Evolutionary conservation across 2,888 invertebrate genomes (phyloP), one percentile per base, ranked within the genome.

Genomic region (Acronicta aceris): DNA sequence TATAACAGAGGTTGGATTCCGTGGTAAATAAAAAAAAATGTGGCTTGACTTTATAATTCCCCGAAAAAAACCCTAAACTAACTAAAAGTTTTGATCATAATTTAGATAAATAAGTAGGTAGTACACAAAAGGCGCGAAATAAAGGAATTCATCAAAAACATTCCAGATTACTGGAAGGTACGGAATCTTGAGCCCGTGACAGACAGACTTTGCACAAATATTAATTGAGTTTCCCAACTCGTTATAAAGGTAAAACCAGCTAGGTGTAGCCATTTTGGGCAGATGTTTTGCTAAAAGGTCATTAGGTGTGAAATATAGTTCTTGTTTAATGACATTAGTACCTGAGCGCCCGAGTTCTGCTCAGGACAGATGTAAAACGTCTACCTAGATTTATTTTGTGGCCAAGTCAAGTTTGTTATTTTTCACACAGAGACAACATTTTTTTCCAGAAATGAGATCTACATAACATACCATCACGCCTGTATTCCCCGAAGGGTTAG

Each of bases 151-250:
- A 51, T 74, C 76, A 65, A 74, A 74, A 68, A 33, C 41, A 33
- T 30, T 13, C n/a, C 43, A 59, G 57, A 62, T 70, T 60, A 61
- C 30, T 33, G 9, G 10, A 13, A 12, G 12, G 17, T 36, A 15
- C 50, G 53, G 33, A 38, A 62, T 70, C 62, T 55, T 49, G 42
- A 16, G 41, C 16, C 25, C 21, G 15, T 17, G 46, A 55, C 30
- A 57, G 45, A 56, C 40, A 54, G 48, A 60, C 59, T 74, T 60
- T 42, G 21, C 36, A 43, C 43, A 64, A 71, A 75, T 75, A 61
- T 74, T 74, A 74, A 74, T 74, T 78, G 78, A 74, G 78, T 74
- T 74, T 71, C 13, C 45, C 36, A 74, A 74, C 63, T 74, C 64
- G 52, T 77, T 66, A 61, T 58, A 50, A 41, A 56, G 45, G 59